Percentiles rank a stretch among this genome's conserved stretches.
Conservation (phyloP, 2,797 vertebrate genomes). For the Enteromius paludinosus region DNA sequence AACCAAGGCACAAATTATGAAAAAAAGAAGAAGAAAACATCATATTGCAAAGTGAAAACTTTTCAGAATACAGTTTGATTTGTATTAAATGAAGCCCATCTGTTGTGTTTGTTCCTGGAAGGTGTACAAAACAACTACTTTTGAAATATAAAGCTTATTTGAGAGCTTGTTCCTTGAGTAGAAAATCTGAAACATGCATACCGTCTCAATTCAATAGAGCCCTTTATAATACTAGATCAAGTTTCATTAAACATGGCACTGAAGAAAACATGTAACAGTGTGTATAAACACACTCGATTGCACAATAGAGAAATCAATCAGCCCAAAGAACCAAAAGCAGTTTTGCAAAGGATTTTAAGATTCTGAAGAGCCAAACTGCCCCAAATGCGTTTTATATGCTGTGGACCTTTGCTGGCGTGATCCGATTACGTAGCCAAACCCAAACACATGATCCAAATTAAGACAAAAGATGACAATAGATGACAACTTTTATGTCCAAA, state of each 20-base stretch:
- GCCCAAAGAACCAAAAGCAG: neutral
- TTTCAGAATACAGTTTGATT: constrained; percentile 42
- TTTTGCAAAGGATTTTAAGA: neutral
- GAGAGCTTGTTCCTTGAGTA: constrained; percentile 16
- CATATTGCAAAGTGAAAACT: constrained; percentile 26
- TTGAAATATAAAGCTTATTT: constrained; percentile 10
- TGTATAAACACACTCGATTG: constrained; percentile 39
- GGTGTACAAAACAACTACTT: neutral
- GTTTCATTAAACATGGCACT: constrained; percentile 50
- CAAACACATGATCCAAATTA: constrained; percentile 3
- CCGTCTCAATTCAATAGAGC: constrained; percentile 17
- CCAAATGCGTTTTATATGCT: neutral
- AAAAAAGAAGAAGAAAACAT: neutral
- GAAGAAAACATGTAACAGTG: constrained; percentile 39
- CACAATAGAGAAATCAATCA: constrained; percentile 5
- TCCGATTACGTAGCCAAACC: neutral
- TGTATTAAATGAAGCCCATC: neutral
- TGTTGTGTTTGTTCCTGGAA: constrained; percentile 35
- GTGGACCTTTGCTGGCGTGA: neutral
- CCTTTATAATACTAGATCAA: constrained; percentile 43
- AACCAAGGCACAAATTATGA: constrained; percentile 8
- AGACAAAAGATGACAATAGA: neutral
- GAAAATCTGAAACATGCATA: constrained; percentile 23
- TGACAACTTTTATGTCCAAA: neutral
- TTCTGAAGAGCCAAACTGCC: constrained; percentile 8